A percentile compares a stretch with the other conserved stretches of the same genome.
These are phyloP conservation scores for Dioctria linearis DNA, from an alignment of 2,888 invertebrate species.

Conservation along the genomic window DNA sequence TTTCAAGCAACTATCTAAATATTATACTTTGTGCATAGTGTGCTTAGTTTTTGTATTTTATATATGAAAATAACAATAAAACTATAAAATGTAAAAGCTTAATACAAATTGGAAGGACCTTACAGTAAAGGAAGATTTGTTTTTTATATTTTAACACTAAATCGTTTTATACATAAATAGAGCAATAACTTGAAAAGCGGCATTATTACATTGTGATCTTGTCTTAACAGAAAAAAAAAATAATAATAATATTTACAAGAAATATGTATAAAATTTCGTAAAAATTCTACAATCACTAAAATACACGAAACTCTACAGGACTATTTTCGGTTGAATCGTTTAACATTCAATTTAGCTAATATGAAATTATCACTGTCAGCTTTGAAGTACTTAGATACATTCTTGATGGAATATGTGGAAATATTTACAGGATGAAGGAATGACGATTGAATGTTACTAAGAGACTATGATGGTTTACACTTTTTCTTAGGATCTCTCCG, in stretches of 20 bases:
- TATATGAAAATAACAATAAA: no score
- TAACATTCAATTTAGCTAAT: conserved; percentile 42
- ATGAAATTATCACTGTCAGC: conserved; percentile 64
- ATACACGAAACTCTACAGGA: conserved; percentile 27
- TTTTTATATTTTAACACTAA: no score
- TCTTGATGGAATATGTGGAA: conserved; percentile 65
- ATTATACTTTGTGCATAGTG: no score
- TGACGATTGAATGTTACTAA: conserved; percentile 64
- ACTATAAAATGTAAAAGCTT: no score
- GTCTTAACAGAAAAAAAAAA: conserved; percentile 25
- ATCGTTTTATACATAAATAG: background rate
- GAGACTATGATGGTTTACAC: conserved; percentile 69
- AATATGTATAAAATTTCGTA: conserved; percentile 47
- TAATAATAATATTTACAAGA: conserved; percentile 35
- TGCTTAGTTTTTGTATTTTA: no score
- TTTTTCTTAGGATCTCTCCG: conserved; percentile 69
- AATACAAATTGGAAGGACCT: background rate
- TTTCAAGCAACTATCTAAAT: no score
- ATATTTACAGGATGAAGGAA: conserved; percentile 64
- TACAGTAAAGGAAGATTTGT: background rate
- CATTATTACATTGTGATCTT: background rate
- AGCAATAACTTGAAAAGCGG: conserved; percentile 12
- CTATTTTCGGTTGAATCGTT: conserved; percentile 38
- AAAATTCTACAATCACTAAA: conserved; percentile 37
- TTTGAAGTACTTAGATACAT: conserved; percentile 66